These are phyloP conservation scores for Cercopithecus petaurista DNA, from an alignment of 2,797 vertebrate genomes.

Conservation along the genomic window DNA sequence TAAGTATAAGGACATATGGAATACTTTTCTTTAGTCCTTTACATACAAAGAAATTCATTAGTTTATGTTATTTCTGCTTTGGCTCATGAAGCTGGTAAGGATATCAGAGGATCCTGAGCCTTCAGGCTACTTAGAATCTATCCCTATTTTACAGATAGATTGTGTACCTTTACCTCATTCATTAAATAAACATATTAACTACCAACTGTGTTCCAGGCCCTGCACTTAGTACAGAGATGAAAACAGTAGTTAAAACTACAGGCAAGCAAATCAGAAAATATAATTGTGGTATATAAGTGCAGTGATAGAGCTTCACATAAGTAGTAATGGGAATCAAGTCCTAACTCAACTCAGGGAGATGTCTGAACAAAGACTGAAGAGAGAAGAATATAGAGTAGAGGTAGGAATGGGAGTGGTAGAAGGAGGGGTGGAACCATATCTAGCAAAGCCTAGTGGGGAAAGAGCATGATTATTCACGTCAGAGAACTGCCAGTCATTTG, in stretches of 20 bases:
- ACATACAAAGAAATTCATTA: not conserved
- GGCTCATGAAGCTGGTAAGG: not conserved
- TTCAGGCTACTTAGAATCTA: not conserved
- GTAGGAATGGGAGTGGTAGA: not conserved
- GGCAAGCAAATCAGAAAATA: slow-evolving; percentile 34
- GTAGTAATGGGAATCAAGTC: not conserved
- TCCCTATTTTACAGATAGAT: not conserved
- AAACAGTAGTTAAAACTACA: slow-evolving; percentile 27
- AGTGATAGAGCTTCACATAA: not conserved
- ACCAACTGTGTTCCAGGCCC: not conserved
- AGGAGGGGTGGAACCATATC: not conserved
- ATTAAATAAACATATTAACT: slow-evolving; percentile 27
- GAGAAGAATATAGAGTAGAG: not conserved
- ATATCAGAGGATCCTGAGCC: not conserved
- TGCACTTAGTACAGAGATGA: not conserved
- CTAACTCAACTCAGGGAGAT: not conserved
- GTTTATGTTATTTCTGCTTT: slow-evolving; percentile 25
- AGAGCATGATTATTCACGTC: not conserved
- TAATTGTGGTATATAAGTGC: not conserved
- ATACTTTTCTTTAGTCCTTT: not conserved
- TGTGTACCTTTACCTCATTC: not conserved
- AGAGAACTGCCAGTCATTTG: slow-evolving; percentile 3
- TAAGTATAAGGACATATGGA: not conserved
- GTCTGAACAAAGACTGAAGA: slow-evolving; percentile 16
- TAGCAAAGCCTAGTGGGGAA: not conserved